These are phyloP conservation scores for Microctonus aethiopoides DNA, from an alignment of 2,888 invertebrate species.

Conservation along the genomic window DNA sequence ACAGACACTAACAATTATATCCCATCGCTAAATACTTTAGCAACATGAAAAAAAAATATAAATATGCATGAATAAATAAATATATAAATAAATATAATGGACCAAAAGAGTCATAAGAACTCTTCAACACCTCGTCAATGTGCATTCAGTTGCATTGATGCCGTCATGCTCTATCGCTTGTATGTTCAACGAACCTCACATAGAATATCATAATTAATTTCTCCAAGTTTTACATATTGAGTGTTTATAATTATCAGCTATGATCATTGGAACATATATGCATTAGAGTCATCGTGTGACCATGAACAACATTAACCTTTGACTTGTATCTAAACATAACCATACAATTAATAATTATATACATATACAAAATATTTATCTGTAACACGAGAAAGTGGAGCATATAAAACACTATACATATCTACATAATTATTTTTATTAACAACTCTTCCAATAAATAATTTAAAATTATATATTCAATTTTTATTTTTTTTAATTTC, in stretches of 20 bases:
- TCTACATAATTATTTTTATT: background rate
- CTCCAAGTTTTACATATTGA: constrained; percentile 34
- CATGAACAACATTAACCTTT: constrained; percentile 1
- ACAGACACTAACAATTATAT: too few relatives aligned
- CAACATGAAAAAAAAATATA: background rate
- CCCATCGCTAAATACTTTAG: too few relatives aligned
- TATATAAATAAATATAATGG: background rate
- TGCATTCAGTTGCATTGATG: constrained; percentile 54
- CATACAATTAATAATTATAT: too few relatives aligned
- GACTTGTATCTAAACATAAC: too few relatives aligned
- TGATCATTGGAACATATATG: constrained; percentile 15
- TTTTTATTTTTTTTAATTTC: too few relatives aligned
- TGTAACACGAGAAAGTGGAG: background rate
- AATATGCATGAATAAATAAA: background rate
- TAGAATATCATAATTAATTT: constrained; percentile 29
- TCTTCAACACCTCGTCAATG: constrained; percentile 9
- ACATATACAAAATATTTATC: background rate
- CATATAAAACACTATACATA: too few relatives aligned
- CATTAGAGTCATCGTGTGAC: constrained; percentile 20
- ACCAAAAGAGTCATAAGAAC: background rate
- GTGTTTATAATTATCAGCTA: constrained; percentile 26
- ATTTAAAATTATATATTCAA: background rate
- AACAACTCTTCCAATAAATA: background rate
- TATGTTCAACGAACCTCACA: constrained; percentile 37
- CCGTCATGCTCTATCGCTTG: constrained; percentile 58